Base-by-base conservation (phyloP, 2,797 vertebrate species). In the Acrossocheilus fasciatus region DNA sequence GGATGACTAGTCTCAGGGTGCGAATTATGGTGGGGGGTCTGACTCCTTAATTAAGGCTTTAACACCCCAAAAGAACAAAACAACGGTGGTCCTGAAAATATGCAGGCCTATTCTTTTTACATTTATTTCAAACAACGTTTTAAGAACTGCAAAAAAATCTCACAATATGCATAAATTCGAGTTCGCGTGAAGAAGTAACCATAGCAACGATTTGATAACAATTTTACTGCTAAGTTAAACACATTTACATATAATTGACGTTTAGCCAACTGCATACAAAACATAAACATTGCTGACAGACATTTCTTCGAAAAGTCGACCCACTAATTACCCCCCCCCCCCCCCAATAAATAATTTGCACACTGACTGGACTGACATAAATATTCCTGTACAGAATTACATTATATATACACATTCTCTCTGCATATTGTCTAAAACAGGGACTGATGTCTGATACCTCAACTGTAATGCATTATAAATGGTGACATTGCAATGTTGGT, bases 361-460 rank as follows among this genome's bases (percentile, higher is more conserved):
- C 43, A 59, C 79, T 82, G 77, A 80, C 73, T 86, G 78, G 73
- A 64, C 15, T 74, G 82, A 79, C 34, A 80, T 80, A 82, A 52
- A 77, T 84, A 86, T 41, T 64, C 34, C 62, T 64, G 54, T 64
- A 75, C 47, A 81, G 36, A 78, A n/a, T 34, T 36, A 11, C 43
- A 82, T 87, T 30, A 30, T 30, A 30, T 50, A 47, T 69, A 74
- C 86, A 72, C 69, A 74, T 79, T 89, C 57, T 85, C 77, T 86
- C 34, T 54, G 36, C 68, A 43, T 45, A 8, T 47, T 54, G n/a
- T 75, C 54, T 69, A 88, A 68, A 70, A 66, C 66, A 79, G 85
- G 69, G 78, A 72, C 72, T 59, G 83, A 66, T 83, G 79, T 86
- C 82, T 78, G 78, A 74, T 86, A 84, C 86, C 81, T 80, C 84